These are phyloP conservation scores for Gadus macrocephalus DNA, from an alignment of 2,113 vertebrate species.

Conservation along the genomic window DNA sequence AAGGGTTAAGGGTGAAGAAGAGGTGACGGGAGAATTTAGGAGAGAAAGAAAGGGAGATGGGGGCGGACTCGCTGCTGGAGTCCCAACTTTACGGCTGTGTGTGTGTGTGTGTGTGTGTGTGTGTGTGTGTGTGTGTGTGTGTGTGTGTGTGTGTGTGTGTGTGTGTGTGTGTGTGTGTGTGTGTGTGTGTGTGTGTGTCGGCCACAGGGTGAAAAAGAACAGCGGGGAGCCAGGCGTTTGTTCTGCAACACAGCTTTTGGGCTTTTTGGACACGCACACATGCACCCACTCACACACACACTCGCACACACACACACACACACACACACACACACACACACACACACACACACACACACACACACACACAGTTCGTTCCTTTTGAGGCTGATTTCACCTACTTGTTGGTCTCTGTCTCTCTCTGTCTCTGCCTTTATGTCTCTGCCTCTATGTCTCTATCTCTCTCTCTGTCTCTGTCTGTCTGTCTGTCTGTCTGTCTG, in stretches of 20 bases:
- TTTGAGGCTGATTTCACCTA: slow-evolving; percentile 39
- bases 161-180: slow-evolving; percentile 18
- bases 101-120: slow-evolving; percentile 11
- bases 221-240: slow-evolving; percentile 58
- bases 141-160: slow-evolving; percentile 7
- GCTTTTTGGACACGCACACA: slow-evolving; percentile 61
- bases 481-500: too few species aligned
- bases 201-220: slow-evolving; percentile 45
- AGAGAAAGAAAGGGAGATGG: slow-evolving; percentile 31
- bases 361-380: slow-evolving; percentile 25
- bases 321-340: too few species aligned
- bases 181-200: slow-evolving; percentile 38
- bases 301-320: too few species aligned
- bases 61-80: slow-evolving; percentile 54
- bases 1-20: slow-evolving; percentile 45
- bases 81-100: slow-evolving; percentile 64
- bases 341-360: neutral
- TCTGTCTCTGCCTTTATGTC: too few species aligned
- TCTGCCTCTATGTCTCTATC: too few species aligned
- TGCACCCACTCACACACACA: slow-evolving; percentile 41
- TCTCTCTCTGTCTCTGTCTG: too few species aligned
- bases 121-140: slow-evolving; percentile 2
- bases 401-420: slow-evolving; percentile 21
- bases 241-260: slow-evolving; percentile 65
- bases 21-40: slow-evolving; percentile 21